Conservation (phyloP, 2,113 vertebrate genomes). For the Psettodes erumei region DNA sequence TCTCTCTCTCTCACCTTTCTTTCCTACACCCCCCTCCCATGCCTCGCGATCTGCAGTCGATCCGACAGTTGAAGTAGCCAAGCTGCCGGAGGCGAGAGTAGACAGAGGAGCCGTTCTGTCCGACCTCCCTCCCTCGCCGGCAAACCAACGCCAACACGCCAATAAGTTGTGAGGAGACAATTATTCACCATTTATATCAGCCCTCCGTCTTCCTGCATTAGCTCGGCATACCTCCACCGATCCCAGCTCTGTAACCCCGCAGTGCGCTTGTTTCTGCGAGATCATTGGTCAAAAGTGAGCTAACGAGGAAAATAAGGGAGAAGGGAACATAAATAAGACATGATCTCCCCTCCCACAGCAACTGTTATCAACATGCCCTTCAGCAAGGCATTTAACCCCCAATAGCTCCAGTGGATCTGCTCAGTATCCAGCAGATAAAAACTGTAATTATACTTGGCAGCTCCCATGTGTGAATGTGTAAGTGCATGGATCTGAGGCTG, state of each 20-base stretch:
- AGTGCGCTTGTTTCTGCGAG: constrained; percentile 10
- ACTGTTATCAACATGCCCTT: constrained; percentile 29
- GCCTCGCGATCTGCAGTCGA: constrained; percentile 52
- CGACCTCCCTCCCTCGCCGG: constrained; percentile 66
- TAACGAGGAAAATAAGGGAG: constrained; percentile 11
- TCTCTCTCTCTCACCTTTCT: constrained; percentile 19
- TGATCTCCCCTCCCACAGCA: constrained; percentile 25
- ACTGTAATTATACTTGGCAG: constrained; percentile 23
- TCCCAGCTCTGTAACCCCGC: neutral
- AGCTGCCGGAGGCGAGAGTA: constrained; percentile 68
- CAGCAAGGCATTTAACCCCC: constrained; percentile 45
- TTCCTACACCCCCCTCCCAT: constrained; percentile 41
- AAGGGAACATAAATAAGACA: constrained; percentile 30
- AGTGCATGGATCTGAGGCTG: neutral
- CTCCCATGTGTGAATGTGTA: constrained; percentile 2
- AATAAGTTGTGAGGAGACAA: constrained; percentile 71
- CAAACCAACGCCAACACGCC: constrained; percentile 70
- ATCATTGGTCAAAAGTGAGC: constrained; percentile 14
- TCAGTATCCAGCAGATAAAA: constrained; percentile 24
- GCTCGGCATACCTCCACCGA: constrained; percentile 23
- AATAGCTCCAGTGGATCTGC: constrained; percentile 13
- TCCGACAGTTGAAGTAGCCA: constrained; percentile 76
- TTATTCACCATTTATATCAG: constrained; percentile 76
- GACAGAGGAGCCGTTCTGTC: constrained; percentile 73
- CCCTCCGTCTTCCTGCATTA: constrained; percentile 45